Conservation (phyloP, 2,113 vertebrate species). For the Nettapus auritus region DNA sequence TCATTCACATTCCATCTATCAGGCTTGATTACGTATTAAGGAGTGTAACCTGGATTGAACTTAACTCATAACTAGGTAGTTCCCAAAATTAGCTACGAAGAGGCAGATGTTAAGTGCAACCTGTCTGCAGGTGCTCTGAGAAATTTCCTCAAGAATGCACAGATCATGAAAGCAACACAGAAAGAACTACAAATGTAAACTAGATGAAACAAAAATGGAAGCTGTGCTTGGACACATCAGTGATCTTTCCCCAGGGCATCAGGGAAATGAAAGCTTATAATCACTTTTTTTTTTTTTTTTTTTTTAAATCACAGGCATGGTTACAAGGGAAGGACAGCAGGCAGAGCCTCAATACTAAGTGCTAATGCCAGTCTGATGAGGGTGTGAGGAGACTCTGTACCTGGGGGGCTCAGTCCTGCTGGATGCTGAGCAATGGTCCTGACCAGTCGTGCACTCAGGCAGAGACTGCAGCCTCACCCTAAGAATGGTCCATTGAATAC, state of each 20-base stretch:
- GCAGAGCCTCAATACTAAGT: neutral
- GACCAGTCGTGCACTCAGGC: neutral
- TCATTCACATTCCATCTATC: neutral
- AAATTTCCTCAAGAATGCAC: neutral
- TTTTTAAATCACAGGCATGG: neutral
- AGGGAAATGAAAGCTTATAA: neutral
- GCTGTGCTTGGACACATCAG: neutral
- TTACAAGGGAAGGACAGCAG: neutral
- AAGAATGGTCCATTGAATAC: neutral
- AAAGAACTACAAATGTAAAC: neutral
- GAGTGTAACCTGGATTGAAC: neutral
- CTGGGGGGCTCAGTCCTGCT: neutral
- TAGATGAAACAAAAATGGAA: neutral
- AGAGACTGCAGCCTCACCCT: neutral
- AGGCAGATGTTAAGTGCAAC: neutral
- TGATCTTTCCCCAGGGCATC: neutral
- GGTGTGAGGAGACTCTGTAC: neutral
- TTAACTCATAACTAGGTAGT: neutral
- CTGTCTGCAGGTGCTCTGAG: neutral
- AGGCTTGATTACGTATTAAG: neutral
- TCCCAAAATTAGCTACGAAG: neutral
- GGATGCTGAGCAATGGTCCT: neutral
- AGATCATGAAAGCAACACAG: neutral
- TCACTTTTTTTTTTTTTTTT: neutral
- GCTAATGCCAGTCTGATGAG: neutral